Base-by-base conservation (phyloP, 2,113 vertebrate genomes). In the Herpailurus yagouaroundi region DNA sequence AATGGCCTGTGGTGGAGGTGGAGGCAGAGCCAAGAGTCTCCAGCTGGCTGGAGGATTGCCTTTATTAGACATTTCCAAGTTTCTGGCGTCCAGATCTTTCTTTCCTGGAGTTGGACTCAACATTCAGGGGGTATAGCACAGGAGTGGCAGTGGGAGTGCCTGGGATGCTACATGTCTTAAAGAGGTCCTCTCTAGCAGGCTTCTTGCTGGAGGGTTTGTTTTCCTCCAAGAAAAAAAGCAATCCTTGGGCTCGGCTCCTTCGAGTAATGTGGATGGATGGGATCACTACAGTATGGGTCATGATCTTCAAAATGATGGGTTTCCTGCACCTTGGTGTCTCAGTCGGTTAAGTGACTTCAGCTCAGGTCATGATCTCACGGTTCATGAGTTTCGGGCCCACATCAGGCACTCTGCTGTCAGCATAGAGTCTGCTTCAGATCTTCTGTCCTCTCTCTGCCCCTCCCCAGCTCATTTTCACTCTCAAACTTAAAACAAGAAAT, bases 11-110 rank as follows among this genome's bases (percentile, higher is more conserved):
- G 68, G 97, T 97, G n/a, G 98, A 98, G 74, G 97, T 97, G 3
- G 98, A 92, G 7, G 95, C 76, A 4, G 84, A 80, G n/a, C 80
- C 29, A 0, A 71, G 33, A 69, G 76, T 82, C 45, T 99, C 99
- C 29, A 99, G 98, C 0, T 99, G 98, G 98, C 99, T 99, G 96
- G 99, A 99, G 27, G 99, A 99, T 3, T 99, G 99, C 0, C 99
- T 45, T 99, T 99, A 88, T 98, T 97, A 0, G 99, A 98, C 99
- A 99, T 99, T 38, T 98, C 98, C 13, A 96, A 55, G 76, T 98
- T 98, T 4, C 94, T 93, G 74, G 98, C 57, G 0, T 98, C 98
- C 29, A 77, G 29, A 7, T 38, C 41, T 27, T 25, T 81, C 45
- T 45, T 11, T 63, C 77, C 1, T 38, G 45, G 50, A 48, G 76